These are phyloP conservation scores for Rhinolophus ferrumequinum DNA, from an alignment of 2,113 vertebrate genomes.

Conservation along the genomic window DNA sequence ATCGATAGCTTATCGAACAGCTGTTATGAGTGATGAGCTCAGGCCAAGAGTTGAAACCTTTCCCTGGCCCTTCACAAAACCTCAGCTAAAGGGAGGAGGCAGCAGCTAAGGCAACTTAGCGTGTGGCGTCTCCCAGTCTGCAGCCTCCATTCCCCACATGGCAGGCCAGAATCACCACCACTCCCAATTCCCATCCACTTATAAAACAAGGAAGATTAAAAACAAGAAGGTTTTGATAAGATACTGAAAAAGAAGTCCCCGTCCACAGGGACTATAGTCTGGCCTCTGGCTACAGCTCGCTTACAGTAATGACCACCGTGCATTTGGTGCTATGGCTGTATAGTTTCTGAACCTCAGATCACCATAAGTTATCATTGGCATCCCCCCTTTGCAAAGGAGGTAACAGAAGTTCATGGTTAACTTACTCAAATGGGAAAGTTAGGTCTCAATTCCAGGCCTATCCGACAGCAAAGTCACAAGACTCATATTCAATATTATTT, in stretches of 20 bases:
- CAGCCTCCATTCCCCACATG: not conserved
- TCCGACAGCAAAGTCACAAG: not conserved
- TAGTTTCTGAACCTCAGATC: not conserved
- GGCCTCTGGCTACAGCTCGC: not conserved
- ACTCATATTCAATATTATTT: not conserved
- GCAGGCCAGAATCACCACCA: not conserved
- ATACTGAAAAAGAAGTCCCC: not conserved
- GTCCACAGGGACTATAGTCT: not conserved
- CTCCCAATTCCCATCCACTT: not conserved
- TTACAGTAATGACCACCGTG: not conserved
- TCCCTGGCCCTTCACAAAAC: not conserved
- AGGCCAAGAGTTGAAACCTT: not conserved
- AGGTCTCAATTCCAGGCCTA: not conserved
- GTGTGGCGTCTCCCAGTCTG: not conserved
- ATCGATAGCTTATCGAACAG: not conserved
- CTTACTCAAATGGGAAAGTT: not conserved
- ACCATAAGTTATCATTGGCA: not conserved
- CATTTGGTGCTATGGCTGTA: not conserved
- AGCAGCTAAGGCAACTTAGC: not conserved
- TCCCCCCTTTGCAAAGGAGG: not conserved
- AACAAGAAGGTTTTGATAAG: not conserved
- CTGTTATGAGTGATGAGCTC: not conserved
- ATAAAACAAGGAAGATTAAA: not conserved
- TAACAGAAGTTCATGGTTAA: constrained; percentile 20
- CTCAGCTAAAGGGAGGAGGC: not conserved